Evolutionary conservation across 2,113 vertebrate species (phyloP).

Genomic region (Misgurnus mizolepis): DNA sequence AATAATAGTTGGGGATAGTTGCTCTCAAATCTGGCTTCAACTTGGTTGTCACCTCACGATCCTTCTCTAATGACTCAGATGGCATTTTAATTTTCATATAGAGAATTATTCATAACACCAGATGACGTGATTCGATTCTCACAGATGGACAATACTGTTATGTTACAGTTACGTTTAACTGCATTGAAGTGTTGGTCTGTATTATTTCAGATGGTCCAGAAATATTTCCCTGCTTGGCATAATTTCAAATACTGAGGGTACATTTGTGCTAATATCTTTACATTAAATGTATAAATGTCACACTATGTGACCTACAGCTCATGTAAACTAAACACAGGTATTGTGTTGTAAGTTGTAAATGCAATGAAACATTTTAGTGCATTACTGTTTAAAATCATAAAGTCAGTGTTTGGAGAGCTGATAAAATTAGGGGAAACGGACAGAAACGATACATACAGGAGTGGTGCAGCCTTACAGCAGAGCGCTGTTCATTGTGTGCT

Average conservation of each 20-base stretch:
- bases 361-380: too few species aligned
- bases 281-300: background rate
- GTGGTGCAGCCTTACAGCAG: background rate
- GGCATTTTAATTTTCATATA: conserved; percentile 10
- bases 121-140: conserved; percentile 20
- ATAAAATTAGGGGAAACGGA: background rate
- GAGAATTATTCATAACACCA: conserved; percentile 30
- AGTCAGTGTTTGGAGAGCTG: background rate
- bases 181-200: background rate
- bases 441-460: background rate
- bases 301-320: too few species aligned
- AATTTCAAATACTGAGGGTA: background rate
- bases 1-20: background rate
- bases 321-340: background rate
- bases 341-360: too few species aligned
- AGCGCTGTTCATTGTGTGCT: conserved; percentile 10
- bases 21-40: background rate
- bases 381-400: background rate
- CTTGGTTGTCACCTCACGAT: background rate
- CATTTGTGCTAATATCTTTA: background rate
- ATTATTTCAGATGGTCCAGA: background rate
- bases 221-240: background rate
- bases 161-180: background rate
- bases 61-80: background rate
- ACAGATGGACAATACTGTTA: conserved; percentile 8